A percentile compares a stretch with the other conserved stretches of the same genome.
These are phyloP conservation scores for Craseonycteris thonglongyai DNA, from an alignment of 2,113 vertebrate genomes.

Conservation along the genomic window DNA sequence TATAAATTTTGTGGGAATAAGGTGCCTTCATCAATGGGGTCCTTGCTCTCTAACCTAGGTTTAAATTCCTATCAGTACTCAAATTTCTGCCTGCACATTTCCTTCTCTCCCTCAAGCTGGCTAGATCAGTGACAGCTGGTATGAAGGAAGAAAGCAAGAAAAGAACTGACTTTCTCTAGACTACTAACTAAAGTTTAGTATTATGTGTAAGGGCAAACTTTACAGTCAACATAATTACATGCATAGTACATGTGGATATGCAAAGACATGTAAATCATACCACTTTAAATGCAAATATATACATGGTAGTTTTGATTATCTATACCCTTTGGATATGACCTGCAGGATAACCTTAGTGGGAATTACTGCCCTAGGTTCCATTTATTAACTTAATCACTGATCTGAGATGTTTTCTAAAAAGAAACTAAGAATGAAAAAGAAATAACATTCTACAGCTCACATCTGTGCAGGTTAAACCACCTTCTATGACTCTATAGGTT, in stretches of 20 bases:
- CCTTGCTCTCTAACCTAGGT: fast-evolving
- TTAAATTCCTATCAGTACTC: background rate
- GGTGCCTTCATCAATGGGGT: background rate
- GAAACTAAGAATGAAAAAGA: constrained; percentile 18
- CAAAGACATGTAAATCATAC: constrained; percentile 65
- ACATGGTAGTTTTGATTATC: constrained; percentile 47
- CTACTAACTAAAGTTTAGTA: constrained; percentile 16
- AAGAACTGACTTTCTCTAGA: background rate
- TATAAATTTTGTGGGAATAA: background rate
- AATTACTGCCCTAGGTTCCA: constrained; percentile 29
- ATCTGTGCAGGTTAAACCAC: constrained; percentile 28
- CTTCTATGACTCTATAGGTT: constrained; percentile 11
- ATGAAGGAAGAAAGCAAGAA: background rate
- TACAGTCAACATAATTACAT: constrained; percentile 49
- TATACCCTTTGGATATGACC: constrained; percentile 56
- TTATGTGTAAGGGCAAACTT: background rate
- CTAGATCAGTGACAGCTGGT: background rate
- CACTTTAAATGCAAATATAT: constrained; percentile 68
- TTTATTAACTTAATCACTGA: constrained; percentile 45
- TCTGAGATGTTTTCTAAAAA: constrained; percentile 46
- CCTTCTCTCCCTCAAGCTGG: background rate
- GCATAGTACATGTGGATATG: constrained; percentile 25
- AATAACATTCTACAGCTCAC: constrained; percentile 42
- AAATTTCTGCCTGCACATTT: background rate
- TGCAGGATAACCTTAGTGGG: constrained; percentile 59